A percentile compares a stretch with the other conserved stretches of the same genome.
phyloP scores from a whole-genome alignment of 2,888 invertebrate species.

The Chironomus riparius region DNA sequence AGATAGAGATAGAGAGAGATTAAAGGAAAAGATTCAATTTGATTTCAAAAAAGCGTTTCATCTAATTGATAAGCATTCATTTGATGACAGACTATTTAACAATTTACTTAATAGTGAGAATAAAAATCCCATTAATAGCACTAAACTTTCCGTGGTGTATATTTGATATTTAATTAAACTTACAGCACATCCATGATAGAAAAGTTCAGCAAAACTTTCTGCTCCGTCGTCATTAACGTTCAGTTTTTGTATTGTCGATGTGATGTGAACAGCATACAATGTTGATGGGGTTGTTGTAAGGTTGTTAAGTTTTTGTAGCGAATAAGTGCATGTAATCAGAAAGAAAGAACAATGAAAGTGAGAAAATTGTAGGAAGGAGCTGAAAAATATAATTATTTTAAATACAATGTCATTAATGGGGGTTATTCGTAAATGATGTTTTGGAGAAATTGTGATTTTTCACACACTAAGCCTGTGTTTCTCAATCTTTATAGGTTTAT shows the following conservation, averaged over 20 bases:
- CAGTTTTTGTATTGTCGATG: not conserved
- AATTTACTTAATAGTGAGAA: conserved; percentile 14
- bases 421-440: not conserved
- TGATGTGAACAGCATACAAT: not conserved
- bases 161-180: conserved; percentile 26
- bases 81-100: conserved; percentile 14
- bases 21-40: not conserved
- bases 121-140: conserved; percentile 17
- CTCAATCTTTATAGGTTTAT: too few species aligned
- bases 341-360: not conserved
- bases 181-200: conserved; percentile 21
- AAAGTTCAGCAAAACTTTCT: conserved; percentile 27
- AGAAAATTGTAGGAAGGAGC: conserved; percentile 1
- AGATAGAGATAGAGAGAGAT: too few species aligned
- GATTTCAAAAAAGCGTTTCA: conserved; percentile 21
- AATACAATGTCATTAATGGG: not conserved
- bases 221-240: not conserved
- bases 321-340: conserved; percentile 16
- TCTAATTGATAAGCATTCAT: conserved; percentile 25
- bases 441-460: too few species aligned
- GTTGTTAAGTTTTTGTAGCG: not conserved
- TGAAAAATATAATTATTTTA: not conserved
- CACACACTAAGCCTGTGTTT: too few species aligned
- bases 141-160: conserved; percentile 5
- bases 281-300: not conserved